Evolutionary conservation across 2,113 vertebrate species (phyloP).

Genomic region (Lathamus discolor): DNA sequence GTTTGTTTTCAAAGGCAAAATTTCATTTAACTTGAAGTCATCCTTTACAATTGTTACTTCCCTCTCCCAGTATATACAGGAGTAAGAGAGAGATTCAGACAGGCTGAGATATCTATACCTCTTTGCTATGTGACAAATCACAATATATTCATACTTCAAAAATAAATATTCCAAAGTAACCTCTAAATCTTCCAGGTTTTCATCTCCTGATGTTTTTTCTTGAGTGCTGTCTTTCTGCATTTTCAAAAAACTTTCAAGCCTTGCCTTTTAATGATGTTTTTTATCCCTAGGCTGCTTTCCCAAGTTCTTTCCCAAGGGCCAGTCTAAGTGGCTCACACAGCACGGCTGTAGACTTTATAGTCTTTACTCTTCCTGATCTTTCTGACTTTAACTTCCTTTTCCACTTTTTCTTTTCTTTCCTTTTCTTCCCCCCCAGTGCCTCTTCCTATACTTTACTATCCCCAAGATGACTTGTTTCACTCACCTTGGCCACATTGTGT

Average conservation of each 20-base stretch:
- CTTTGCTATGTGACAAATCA: not conserved
- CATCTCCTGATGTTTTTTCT: not conserved
- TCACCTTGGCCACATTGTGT: not conserved
- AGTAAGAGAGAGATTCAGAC: not conserved
- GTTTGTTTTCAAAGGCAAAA: not conserved
- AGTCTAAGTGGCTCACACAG: not conserved
- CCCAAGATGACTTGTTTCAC: not conserved
- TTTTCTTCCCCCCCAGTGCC: rapidly evolving
- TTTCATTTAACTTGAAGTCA: not conserved
- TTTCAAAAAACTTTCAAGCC: not conserved
- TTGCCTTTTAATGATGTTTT: not conserved
- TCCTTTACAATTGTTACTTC: not conserved
- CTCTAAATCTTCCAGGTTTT: not conserved
- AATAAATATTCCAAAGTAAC: not conserved
- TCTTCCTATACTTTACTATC: not conserved
- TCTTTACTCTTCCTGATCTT: not conserved
- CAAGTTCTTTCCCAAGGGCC: not conserved
- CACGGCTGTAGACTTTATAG: not conserved
- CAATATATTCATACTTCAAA: not conserved
- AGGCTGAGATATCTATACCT: not conserved
- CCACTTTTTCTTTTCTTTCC: not conserved
- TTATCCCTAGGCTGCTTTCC: not conserved
- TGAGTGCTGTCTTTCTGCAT: not conserved
- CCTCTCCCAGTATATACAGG: not conserved
- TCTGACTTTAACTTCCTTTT: not conserved